These are phyloP conservation scores for Aphodius granarius DNA, from an alignment of 2,888 invertebrate species.

Conservation along the genomic window DNA sequence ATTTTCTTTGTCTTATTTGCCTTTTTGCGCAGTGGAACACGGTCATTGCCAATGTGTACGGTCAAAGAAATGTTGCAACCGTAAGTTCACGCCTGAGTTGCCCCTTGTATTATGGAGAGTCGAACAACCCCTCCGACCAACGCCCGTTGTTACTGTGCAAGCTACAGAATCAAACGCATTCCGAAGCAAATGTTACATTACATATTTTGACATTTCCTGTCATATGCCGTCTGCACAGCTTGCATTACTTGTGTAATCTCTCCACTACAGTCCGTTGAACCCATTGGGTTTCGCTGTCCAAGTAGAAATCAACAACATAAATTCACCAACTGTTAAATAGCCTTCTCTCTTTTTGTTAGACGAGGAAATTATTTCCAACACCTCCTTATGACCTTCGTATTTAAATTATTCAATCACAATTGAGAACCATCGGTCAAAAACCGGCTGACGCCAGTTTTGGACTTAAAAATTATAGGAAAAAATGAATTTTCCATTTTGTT, in stretches of 20 bases:
- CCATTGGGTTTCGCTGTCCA: background rate
- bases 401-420: no score
- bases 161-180: background rate
- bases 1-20: background rate
- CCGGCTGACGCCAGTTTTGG: no score
- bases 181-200: background rate
- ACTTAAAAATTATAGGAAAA: no score
- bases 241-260: background rate
- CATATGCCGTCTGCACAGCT: background rate
- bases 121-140: background rate
- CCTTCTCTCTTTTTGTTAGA: background rate
- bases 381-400: no score
- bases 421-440: no score
- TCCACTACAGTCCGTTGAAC: background rate
- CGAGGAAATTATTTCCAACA: no score
- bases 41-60: background rate
- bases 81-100: background rate
- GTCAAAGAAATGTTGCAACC: background rate
- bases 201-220: background rate
- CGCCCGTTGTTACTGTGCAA: background rate
- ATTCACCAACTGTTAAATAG: background rate
- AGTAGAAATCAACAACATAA: background rate
- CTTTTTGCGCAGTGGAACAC: background rate
- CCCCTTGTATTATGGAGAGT: background rate
- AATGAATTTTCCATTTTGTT: no score